Conservation (phyloP, 2,797 vertebrate species). For the Rhinatrema bivittatum region DNA sequence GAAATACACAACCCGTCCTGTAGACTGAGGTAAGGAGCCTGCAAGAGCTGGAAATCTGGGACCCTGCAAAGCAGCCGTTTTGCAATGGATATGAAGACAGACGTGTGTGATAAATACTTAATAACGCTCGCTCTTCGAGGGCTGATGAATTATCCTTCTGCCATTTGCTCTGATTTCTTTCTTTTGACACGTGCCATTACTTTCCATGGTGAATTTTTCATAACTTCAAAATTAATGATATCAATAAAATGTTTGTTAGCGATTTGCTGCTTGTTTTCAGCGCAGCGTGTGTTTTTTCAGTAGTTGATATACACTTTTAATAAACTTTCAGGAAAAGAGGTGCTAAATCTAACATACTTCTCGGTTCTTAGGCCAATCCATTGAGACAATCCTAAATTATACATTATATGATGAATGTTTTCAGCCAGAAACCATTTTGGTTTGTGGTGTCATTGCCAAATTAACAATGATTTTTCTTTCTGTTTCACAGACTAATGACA, state of each 20-base stretch:
- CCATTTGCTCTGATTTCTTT: not conserved
- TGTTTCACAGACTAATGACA: conserved; percentile 72
- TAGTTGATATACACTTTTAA: not conserved
- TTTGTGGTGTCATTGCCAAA: not conserved
- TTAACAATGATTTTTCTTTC: conserved; percentile 8
- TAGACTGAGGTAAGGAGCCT: no score
- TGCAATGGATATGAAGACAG: conserved; percentile 8
- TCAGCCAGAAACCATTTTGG: not conserved
- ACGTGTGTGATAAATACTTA: not conserved
- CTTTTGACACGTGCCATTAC: not conserved
- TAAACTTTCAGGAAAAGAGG: not conserved
- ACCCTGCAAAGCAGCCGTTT: no score
- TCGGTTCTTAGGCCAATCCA: not conserved
- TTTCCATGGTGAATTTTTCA: not conserved
- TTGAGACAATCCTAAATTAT: not conserved
- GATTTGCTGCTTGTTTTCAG: not conserved
- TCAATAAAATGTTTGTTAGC: not conserved
- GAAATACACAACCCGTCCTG: no score
- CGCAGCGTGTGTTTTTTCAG: not conserved
- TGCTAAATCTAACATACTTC: not conserved
- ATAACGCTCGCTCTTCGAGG: not conserved
- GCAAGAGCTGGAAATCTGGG: no score
- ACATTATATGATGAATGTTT: not conserved
- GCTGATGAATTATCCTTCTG: accelerated
- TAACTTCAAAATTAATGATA: conserved; percentile 1